Base-by-base conservation (phyloP, 2,113 vertebrate genomes). In the Eublepharis macularius region DNA sequence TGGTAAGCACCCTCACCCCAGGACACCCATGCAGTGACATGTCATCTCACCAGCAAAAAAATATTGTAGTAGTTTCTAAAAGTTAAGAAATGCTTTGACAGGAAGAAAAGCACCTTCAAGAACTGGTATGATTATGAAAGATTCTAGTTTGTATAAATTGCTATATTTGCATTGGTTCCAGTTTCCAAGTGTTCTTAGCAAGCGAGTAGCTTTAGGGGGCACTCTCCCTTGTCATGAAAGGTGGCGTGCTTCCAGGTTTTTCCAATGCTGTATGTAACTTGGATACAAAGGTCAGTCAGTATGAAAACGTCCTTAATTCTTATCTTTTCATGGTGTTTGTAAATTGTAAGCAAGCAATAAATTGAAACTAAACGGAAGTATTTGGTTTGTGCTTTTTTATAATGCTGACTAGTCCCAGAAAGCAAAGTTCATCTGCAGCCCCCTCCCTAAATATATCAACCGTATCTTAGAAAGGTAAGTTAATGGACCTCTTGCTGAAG, bases 371-470 rank as follows among this genome's bases (percentile, higher is more conserved):
- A 83, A 76, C 57, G 68, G 19, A 68, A 11, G 21, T 68, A 51
- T 66, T 29, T 16, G 10, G 17, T n/a, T 14, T 34, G 19, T 78
- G 45, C 24, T 78, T 85, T n/a, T 85, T 73, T 63, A 85, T 79
- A 45, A 79, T 80, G 63, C 63, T 80, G 49, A 85, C 66, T 80
- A 2, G 41, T 36, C 41, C 68, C 41, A 80, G 54, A 80, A 85
- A 85, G 16, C 32, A 36, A 85, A 85, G 68, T 73, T 51, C 83
- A 80, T 45, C n/a, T 80, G 41, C 66, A 73, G 2, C 36, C 6
- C 45, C 26, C 29, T 54, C 29, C 12, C 36, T 60, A 29, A n/a
- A n/a, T 41, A 16, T 70, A n/a, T 85, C 47, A 70, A 12, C 24
- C 36, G 51, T 49, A 84, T 29, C 26, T 2, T 77, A 16, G 32